phyloP scores from a whole-genome alignment of 2,113 vertebrate genomes.

The Phrynocephalus versicolor region DNA sequence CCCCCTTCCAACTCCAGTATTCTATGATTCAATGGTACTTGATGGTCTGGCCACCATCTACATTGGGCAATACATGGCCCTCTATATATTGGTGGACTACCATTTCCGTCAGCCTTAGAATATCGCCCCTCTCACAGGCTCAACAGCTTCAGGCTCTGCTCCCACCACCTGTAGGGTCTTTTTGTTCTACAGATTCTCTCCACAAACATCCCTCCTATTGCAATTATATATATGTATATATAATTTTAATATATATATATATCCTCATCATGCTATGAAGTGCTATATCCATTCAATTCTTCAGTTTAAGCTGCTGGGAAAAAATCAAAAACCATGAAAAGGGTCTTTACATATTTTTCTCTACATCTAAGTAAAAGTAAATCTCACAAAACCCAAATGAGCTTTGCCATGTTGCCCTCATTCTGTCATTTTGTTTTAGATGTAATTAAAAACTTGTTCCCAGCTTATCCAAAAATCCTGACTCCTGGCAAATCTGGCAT shows the following conservation, averaged over 20 bases:
- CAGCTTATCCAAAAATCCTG: constrained; percentile 20
- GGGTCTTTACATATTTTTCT: not conserved
- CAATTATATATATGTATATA: not conserved
- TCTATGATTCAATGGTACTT: too few species aligned
- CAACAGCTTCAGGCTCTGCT: not conserved
- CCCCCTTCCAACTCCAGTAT: too few species aligned
- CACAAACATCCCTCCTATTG: not conserved
- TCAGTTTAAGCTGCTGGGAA: constrained; percentile 23
- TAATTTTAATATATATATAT: too few species aligned
- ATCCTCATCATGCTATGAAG: not conserved
- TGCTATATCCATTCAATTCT: not conserved
- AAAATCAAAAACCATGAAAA: not conserved
- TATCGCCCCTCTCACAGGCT: not conserved
- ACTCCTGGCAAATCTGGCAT: constrained; percentile 23
- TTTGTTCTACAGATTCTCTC: not conserved
- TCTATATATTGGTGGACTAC: too few species aligned
- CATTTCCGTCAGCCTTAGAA: too few species aligned
- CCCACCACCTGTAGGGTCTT: not conserved
- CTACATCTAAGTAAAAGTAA: constrained; percentile 19
- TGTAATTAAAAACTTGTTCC: constrained; percentile 7
- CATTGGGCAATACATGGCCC: too few species aligned
- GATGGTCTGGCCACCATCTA: too few species aligned
- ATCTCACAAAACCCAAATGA: constrained; percentile 22
- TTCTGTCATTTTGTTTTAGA: constrained; percentile 26
- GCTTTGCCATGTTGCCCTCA: constrained; percentile 6